Percentiles rank a stretch among this genome's conserved stretches.
Evolutionary conservation across 2,113 vertebrate species (phyloP).

Genomic region (Macroglossus sobrinus): DNA sequence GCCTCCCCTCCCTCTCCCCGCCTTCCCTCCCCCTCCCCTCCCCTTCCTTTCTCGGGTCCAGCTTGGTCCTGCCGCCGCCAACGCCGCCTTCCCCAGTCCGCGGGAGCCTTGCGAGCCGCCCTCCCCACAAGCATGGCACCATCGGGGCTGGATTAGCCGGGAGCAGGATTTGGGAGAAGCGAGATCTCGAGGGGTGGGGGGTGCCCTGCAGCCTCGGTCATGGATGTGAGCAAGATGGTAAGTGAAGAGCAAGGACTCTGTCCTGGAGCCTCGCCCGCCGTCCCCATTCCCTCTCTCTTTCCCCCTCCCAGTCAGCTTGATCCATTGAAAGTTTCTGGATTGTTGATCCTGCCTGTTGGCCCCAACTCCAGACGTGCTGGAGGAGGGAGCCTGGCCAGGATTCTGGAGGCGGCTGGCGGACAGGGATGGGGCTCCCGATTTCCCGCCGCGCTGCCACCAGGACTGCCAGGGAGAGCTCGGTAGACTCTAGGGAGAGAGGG

Average conservation of each 20-base stretch:
- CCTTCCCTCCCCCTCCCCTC: not conserved
- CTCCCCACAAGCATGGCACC: slow-evolving; percentile 40
- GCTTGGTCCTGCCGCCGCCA: slow-evolving; percentile 40
- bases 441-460: slow-evolving; percentile 53
- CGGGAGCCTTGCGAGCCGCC: slow-evolving; percentile 1
- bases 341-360: slow-evolving; percentile 57
- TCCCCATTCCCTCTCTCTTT: not conserved
- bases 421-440: slow-evolving; percentile 32
- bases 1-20: not conserved
- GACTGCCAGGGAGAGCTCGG: slow-evolving; percentile 19
- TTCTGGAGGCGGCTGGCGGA: slow-evolving; percentile 40
- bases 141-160: slow-evolving; percentile 44
- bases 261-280: not conserved
- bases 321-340: slow-evolving; percentile 73
- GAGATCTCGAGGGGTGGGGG: slow-evolving; percentile 41
- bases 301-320: not conserved
- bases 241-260: slow-evolving; percentile 62
- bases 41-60: not conserved
- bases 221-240: slow-evolving; percentile 85
- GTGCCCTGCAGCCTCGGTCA: slow-evolving; percentile 64
- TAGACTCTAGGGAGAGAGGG: not conserved
- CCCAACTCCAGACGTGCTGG: slow-evolving; percentile 46
- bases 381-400: slow-evolving; percentile 48
- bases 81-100: not conserved
- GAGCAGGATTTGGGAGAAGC: not conserved